phyloP scores from a whole-genome alignment of 2,113 vertebrate genomes.

The Anarhynchus alexandrinus region DNA sequence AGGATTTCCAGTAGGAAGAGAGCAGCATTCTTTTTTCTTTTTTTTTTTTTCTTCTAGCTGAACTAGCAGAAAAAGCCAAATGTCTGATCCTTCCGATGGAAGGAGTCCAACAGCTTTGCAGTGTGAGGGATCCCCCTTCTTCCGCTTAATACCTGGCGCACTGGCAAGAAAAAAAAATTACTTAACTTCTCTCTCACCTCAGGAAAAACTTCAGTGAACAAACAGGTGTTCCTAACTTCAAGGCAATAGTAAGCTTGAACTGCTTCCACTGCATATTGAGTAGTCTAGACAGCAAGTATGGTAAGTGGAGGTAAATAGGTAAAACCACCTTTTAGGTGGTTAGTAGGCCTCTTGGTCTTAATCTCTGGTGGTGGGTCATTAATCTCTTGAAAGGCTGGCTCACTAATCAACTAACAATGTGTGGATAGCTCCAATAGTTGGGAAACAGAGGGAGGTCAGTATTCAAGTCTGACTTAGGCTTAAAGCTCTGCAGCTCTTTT shows the following conservation, averaged over 20 bases:
- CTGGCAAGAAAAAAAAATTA: background rate
- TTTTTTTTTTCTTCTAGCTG: background rate
- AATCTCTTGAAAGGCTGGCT: background rate
- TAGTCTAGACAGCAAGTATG: background rate
- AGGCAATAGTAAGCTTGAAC: background rate
- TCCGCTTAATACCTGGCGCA: accelerated
- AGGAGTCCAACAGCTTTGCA: background rate
- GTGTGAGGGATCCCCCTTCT: background rate
- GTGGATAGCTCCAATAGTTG: background rate
- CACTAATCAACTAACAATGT: background rate
- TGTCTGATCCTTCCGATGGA: background rate
- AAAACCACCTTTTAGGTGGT: background rate
- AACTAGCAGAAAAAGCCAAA: background rate
- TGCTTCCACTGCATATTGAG: background rate
- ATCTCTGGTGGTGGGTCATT: background rate
- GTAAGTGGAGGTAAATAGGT: background rate
- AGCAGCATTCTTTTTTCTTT: background rate
- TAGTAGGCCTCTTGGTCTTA: background rate
- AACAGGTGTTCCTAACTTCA: background rate
- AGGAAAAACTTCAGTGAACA: background rate
- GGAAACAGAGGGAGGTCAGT: background rate
- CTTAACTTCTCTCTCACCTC: background rate
- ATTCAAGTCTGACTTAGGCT: background rate
- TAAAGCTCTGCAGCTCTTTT: background rate
- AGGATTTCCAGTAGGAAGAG: conserved; percentile 10